Percentiles rank a stretch among this genome's conserved stretches.
Conservation (phyloP, 2,888 invertebrate genomes). For the Apeira syringaria region DNA sequence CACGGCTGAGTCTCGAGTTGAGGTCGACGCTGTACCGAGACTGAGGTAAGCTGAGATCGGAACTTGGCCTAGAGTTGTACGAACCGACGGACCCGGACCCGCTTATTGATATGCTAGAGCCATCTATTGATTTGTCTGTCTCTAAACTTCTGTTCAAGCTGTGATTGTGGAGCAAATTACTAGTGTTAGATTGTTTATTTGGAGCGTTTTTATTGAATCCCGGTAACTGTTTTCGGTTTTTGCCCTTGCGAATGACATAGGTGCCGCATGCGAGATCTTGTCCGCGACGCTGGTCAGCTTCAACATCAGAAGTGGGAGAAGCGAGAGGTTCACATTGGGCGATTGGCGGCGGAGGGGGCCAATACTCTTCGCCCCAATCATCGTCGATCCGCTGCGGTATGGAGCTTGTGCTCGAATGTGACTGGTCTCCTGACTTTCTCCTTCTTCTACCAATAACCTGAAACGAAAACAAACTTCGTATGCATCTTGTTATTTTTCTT, state of each 20-base stretch:
- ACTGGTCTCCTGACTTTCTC: slow-evolving; percentile 82
- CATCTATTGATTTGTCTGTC: slow-evolving; percentile 75
- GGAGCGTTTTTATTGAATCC: slow-evolving; percentile 80
- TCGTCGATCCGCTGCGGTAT: slow-evolving; percentile 86
- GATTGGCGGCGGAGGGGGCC: slow-evolving; percentile 88
- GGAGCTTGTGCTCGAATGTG: slow-evolving; percentile 88
- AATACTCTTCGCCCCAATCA: slow-evolving; percentile 86
- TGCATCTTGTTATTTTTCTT: too few species aligned
- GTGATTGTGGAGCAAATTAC: slow-evolving; percentile 68
- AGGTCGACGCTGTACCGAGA: slow-evolving; percentile 84
- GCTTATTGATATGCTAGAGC: slow-evolving; percentile 77
- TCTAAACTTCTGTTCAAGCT: slow-evolving; percentile 74
- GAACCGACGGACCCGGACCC: slow-evolving; percentile 82
- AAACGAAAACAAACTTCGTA: too few species aligned
- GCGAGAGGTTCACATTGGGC: slow-evolving; percentile 86
- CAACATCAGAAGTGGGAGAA: slow-evolving; percentile 87
- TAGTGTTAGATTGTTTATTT: slow-evolving; percentile 65
- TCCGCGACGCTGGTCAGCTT: slow-evolving; percentile 59
- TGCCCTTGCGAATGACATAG: slow-evolving; percentile 91
- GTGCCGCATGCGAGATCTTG: slow-evolving; percentile 85
- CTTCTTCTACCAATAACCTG: slow-evolving; percentile 84
- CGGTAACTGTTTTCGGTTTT: slow-evolving; percentile 87
- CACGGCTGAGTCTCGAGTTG: slow-evolving; percentile 81
- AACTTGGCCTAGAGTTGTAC: slow-evolving; percentile 85
- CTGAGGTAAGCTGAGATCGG: slow-evolving; percentile 84